phyloP scores from a whole-genome alignment of 2,113 vertebrate species.

The Aplodontia rufa region DNA sequence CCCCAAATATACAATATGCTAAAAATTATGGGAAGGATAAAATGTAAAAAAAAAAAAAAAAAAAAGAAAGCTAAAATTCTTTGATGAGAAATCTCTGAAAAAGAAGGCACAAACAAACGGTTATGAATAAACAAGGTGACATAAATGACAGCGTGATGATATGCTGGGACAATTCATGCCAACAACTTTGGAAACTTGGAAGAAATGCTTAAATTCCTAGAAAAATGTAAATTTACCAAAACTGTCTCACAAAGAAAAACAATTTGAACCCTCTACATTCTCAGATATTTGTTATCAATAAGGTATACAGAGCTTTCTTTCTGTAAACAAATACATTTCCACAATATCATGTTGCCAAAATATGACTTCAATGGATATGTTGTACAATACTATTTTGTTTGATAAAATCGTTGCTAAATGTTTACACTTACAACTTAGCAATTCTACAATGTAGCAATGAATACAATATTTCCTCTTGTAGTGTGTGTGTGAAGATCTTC shows the following conservation, averaged over 20 bases:
- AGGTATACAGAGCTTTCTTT: neutral
- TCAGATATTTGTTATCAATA: neutral
- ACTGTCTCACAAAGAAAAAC: neutral
- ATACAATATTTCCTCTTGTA: neutral
- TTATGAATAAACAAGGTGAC: neutral
- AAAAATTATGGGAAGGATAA: neutral
- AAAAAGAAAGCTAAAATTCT: neutral
- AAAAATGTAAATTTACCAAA: neutral
- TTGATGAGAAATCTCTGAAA: neutral
- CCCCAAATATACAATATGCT: neutral
- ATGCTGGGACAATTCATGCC: neutral
- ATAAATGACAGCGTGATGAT: neutral
- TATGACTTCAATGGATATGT: neutral
- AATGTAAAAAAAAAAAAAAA: neutral
- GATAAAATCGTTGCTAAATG: neutral
- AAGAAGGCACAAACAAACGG: neutral
- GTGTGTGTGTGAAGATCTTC: neutral
- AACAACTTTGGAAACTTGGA: neutral
- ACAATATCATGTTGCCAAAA: neutral
- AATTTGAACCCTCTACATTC: neutral
- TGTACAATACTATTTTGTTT: neutral
- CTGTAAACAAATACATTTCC: neutral
- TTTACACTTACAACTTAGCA: neutral
- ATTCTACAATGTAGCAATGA: neutral
- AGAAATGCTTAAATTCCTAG: neutral